Evolutionary conservation across 2,888 invertebrate species (phyloP), one percentile per base, ranked within the genome.

Genomic region (Amphipyra tragopoginis): DNA sequence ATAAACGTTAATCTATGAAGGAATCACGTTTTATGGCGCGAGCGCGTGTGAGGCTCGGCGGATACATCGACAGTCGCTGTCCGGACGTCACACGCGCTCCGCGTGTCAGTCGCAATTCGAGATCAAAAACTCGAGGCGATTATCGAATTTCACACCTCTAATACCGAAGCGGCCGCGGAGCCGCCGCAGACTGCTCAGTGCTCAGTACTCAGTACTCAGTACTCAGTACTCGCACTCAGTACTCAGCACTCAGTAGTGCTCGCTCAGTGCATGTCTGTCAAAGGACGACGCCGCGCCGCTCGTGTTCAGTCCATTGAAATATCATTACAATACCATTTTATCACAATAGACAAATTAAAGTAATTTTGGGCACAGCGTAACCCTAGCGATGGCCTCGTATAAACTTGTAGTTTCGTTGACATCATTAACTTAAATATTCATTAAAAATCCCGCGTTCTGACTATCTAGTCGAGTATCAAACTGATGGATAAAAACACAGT

Each of bases 1-100:
- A 91, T 87, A 78, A 88, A 89, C 84, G 86, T 87, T 86, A 90
- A 84, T 88, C 89, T 92, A 92, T 83, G 84, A 86, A 85, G 88
- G 90, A 92, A 90, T 88, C 90, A 82, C 89, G 88, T 80, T 69
- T 66, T 65, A 68, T 69, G 66, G 61, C 71, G 78, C 5, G 47
- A 47, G 49, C 57, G 64, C 63, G 62, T 57, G 68, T 56, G 53
- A 45, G 45, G 45, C 29, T 14, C 59, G 59, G 61, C 14, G 14
- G 9, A 33, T 65, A 11, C 62, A 45, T 61, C 68, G 51, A 51
- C 52, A 55, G 67, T 45, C 51, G 83, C 86, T 82, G 36, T 10
- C 36, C 43, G 66, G n/a, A 47, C 54, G 57, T 48, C 64, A 47
- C 63, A 61, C 51, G 42, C 68, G 51, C 54, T 21, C 21, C 52